These are phyloP conservation scores for Drosophila tsacasi DNA, from an alignment of 1,140 invertebrate genomes.

Conservation along the genomic window DNA sequence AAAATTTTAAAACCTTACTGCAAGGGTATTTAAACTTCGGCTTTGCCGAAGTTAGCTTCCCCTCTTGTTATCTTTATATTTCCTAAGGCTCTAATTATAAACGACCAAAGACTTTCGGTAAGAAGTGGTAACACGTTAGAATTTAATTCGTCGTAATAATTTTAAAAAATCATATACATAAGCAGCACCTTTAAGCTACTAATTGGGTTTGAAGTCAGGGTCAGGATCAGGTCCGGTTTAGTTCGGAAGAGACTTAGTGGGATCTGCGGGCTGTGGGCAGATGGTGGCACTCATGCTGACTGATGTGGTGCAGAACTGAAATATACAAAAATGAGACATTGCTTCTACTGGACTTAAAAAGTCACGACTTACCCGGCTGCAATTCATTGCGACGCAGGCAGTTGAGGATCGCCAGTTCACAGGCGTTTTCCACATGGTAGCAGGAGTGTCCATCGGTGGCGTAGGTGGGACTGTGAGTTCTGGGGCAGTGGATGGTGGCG, in stretches of 20 bases:
- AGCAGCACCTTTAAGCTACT: neutral
- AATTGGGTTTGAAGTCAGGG: neutral
- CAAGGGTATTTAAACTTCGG: no score
- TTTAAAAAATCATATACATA: constrained; percentile 6
- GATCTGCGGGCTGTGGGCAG: constrained; percentile 13
- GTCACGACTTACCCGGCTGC: constrained; percentile 7
- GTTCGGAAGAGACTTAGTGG: constrained; percentile 2
- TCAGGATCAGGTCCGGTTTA: neutral
- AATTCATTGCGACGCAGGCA: constrained; percentile 46
- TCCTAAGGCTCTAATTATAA: neutral
- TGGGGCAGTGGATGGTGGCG: constrained; percentile 44
- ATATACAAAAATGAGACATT: neutral
- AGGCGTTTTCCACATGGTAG: constrained; percentile 32
- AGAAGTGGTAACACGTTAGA: no score
- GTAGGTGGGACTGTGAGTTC: constrained; percentile 8
- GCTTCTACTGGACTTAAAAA: neutral
- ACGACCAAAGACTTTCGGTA: neutral
- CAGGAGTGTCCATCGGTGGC: constrained; percentile 48
- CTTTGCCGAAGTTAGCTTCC: no score
- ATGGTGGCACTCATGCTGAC: constrained; percentile 38
- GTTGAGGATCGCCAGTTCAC: constrained; percentile 41
- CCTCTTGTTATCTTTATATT: neutral
- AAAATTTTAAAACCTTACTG: no score
- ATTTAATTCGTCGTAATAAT: neutral
- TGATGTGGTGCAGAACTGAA: constrained; percentile 36